phyloP scores from a whole-genome alignment of 2,888 invertebrate species.

The Omphaloscelis lunosa region DNA sequence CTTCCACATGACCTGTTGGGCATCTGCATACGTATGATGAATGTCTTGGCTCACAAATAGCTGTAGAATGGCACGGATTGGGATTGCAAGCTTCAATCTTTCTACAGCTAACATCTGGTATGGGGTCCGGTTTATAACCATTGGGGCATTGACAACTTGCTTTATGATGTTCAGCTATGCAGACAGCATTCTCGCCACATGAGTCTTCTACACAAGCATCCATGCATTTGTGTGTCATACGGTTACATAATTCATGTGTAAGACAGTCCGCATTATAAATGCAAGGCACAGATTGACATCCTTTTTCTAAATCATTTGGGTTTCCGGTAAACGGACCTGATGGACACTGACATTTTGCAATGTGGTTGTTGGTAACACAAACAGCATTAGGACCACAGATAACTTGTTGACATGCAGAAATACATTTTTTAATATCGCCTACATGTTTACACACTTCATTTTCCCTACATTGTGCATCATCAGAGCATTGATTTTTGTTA shows the following conservation, averaged over 20 bases:
- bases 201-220: slow-evolving; percentile 95
- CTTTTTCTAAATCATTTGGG: slow-evolving; percentile 94
- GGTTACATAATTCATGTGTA: slow-evolving; percentile 94
- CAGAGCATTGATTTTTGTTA: slow-evolving; percentile 94
- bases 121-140: slow-evolving; percentile 95
- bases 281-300: slow-evolving; percentile 95
- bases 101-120: slow-evolving; percentile 95
- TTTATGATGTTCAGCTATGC: slow-evolving; percentile 96
- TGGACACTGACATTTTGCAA: slow-evolving; percentile 97
- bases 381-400: slow-evolving; percentile 96
- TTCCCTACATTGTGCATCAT: slow-evolving; percentile 96
- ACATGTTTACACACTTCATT: slow-evolving; percentile 94
- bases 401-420: slow-evolving; percentile 94
- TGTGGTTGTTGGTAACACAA: slow-evolving; percentile 97
- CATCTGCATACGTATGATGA: slow-evolving; percentile 95
- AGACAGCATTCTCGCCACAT: slow-evolving; percentile 96
- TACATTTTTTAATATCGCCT: slow-evolving; percentile 92
- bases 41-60: slow-evolving; percentile 93
- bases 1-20: slow-evolving; percentile 94
- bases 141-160: slow-evolving; percentile 96
- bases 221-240: slow-evolving; percentile 95
- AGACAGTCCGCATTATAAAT: slow-evolving; percentile 97
- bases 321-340: slow-evolving; percentile 96
- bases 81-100: slow-evolving; percentile 93
- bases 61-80: slow-evolving; percentile 95